Percentiles rank a stretch among this genome's conserved stretches.
Evolutionary conservation across 2,113 vertebrate species (phyloP).

Genomic region (Misgurnus mizolepis): DNA sequence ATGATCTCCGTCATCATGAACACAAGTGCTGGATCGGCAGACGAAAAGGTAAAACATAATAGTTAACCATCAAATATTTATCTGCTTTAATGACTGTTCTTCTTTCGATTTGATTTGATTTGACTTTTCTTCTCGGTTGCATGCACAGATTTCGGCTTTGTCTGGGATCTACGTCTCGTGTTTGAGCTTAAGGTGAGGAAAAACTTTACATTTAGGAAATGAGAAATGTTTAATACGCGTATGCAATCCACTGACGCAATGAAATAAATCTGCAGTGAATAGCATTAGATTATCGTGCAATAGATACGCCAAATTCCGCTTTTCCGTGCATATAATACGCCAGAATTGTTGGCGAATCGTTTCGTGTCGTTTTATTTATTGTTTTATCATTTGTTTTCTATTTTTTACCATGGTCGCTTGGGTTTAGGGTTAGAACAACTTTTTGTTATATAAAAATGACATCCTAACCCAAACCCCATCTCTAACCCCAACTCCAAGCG

Average conservation of each 20-base stretch:
- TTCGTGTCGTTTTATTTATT: no score
- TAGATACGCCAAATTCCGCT: no score
- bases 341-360: no score
- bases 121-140: not conserved
- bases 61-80: no score
- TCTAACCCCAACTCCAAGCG: no score
- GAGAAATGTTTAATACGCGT: not conserved
- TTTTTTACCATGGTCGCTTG: no score
- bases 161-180: conserved; percentile 26
- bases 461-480: no score
- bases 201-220: not conserved
- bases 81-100: not conserved
- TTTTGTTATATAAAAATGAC: no score
- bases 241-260: not conserved
- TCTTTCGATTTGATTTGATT: not conserved
- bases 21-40: not conserved
- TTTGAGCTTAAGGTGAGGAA: conserved; percentile 31
- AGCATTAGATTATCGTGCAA: no score
- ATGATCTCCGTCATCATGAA: not conserved
- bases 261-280: not conserved
- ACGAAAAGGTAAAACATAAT: not conserved
- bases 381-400: no score
- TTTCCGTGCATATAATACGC: no score
- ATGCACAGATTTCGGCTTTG: not conserved
- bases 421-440: no score